These are phyloP conservation scores for Vulpes ferrilata DNA, from an alignment of 2,113 vertebrate species.

Conservation along the genomic window DNA sequence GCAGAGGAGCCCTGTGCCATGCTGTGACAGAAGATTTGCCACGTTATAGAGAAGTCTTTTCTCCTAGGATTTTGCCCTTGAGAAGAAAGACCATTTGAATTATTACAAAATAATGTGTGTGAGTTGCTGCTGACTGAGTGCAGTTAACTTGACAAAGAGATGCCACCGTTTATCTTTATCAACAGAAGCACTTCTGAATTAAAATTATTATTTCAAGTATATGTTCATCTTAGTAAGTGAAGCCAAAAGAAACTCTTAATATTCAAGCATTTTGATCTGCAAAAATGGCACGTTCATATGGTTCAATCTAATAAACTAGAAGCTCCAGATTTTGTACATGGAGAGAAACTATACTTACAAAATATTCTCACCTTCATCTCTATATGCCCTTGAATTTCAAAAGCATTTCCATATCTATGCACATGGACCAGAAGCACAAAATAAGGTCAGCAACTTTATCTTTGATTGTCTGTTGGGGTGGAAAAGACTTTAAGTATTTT, in stretches of 20 bases:
- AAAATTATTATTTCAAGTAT: not conserved
- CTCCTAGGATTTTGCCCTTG: not conserved
- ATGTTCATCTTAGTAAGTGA: not conserved
- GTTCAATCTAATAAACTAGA: not conserved
- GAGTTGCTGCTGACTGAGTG: not conserved
- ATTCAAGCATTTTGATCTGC: not conserved
- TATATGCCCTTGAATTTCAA: not conserved
- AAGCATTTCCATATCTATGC: not conserved
- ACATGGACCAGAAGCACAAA: not conserved
- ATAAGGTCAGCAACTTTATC: not conserved
- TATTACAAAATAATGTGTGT: not conserved
- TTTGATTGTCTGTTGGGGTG: not conserved
- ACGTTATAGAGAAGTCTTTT: not conserved
- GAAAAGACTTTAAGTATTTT: not conserved
- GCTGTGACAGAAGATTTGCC: not conserved
- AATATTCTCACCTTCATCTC: not conserved
- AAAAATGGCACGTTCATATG: not conserved
- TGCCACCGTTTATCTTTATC: not conserved
- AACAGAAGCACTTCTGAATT: not conserved
- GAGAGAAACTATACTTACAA: not conserved
- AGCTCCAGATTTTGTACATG: conserved; percentile 7
- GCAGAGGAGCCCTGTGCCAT: accelerated
- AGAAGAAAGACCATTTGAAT: not conserved
- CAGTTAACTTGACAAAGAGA: not conserved
- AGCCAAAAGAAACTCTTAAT: not conserved